A percentile compares a stretch with the other conserved stretches of the same genome.
Conservation (phyloP, 2,113 vertebrate genomes). For the Pelusios castaneus region DNA sequence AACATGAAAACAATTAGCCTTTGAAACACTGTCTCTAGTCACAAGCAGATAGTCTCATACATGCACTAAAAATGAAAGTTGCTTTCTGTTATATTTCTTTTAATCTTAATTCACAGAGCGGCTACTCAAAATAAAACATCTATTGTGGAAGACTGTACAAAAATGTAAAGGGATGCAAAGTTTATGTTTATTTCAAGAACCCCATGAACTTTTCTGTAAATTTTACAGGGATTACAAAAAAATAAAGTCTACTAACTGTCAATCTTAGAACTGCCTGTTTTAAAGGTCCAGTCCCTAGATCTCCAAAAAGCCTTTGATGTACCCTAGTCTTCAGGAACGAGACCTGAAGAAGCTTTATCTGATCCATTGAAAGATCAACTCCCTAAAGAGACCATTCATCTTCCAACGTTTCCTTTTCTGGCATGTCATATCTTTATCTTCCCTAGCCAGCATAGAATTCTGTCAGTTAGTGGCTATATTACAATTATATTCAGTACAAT, state of each 20-base stretch:
- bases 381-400: conserved; percentile 66
- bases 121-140: background rate
- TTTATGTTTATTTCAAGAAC: background rate
- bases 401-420: conserved; percentile 25
- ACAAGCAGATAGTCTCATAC: background rate
- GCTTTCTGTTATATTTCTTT: background rate
- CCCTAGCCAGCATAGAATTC: conserved; percentile 15
- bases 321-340: background rate
- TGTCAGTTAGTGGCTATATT: conserved; percentile 42
- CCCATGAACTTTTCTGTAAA: background rate
- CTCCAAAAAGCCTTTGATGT: conserved; percentile 59
- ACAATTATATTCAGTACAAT: conserved; percentile 20
- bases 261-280: conserved; percentile 10
- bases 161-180: background rate
- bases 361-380: conserved; percentile 75
- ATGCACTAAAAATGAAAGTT: background rate
- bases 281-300: conserved; percentile 18
- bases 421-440: conserved; percentile 53
- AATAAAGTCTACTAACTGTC: background rate
- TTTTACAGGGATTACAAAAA: conserved; percentile 1
- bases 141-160: background rate
- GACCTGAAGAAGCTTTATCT: conserved; percentile 71
- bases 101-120: background rate
- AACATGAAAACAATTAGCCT: background rate
- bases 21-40: background rate